These are phyloP conservation scores for Champsocephalus esox DNA, from an alignment of 2,797 vertebrate species.

Conservation along the genomic window DNA sequence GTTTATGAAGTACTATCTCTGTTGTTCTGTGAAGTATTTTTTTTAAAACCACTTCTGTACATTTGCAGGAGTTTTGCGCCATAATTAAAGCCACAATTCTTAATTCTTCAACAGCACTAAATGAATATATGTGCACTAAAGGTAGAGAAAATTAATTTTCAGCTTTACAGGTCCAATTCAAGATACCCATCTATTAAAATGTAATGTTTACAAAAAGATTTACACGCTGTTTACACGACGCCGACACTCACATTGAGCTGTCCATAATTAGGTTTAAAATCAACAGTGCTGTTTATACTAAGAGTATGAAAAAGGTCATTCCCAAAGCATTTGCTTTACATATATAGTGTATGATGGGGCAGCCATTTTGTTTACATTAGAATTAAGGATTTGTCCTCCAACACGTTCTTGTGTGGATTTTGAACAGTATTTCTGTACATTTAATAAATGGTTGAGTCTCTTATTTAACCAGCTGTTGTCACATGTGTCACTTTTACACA, in stretches of 20 bases:
- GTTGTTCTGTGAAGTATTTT: conserved; percentile 76
- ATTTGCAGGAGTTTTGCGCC: conserved; percentile 52
- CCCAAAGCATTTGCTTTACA: conserved; percentile 54
- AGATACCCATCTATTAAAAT: conserved; percentile 46
- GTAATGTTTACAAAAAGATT: conserved; percentile 76
- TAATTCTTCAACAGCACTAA: conserved; percentile 46
- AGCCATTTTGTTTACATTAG: conserved; percentile 78
- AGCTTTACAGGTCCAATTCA: conserved; percentile 62
- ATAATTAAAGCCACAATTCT: conserved; percentile 55
- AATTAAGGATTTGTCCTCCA: conserved; percentile 67
- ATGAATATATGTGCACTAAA: conserved; percentile 51
- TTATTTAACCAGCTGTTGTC: conserved; percentile 72
- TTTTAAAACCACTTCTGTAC: conserved; percentile 58
- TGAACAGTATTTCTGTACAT: conserved; percentile 84
- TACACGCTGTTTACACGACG: conserved; percentile 65
- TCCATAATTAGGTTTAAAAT: conserved; percentile 58
- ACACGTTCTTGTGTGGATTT: conserved; percentile 76
- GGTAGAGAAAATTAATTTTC: conserved; percentile 37
- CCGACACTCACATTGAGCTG: conserved; percentile 66
- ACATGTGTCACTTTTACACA: conserved; percentile 50
- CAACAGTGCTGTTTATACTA: conserved; percentile 57
- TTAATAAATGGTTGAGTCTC: conserved; percentile 85
- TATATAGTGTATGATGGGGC: conserved; percentile 42
- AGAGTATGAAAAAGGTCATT: conserved; percentile 52
- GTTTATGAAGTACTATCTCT: conserved; percentile 75